Conservation (phyloP, 2,888 invertebrate species). For the Agriopis marginaria region DNA sequence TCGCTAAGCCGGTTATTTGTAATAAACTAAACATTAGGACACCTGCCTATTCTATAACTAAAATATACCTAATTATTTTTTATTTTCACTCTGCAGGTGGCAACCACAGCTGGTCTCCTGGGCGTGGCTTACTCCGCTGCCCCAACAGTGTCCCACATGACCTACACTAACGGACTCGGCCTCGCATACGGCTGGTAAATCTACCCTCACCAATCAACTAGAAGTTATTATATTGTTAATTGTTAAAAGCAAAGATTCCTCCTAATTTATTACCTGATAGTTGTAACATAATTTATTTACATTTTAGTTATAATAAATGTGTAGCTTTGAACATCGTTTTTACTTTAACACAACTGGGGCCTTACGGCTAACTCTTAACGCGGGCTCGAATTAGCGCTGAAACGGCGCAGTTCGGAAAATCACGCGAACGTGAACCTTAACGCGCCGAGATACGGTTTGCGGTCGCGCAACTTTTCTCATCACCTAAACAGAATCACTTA, state of each 20-base stretch:
- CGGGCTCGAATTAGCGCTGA: too few relatives aligned
- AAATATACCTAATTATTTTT: too few relatives aligned
- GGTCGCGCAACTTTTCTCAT: too few relatives aligned
- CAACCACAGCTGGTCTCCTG: constrained; percentile 80
- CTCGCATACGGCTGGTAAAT: constrained; percentile 84
- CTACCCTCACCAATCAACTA: neutral
- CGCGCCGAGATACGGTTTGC: too few relatives aligned
- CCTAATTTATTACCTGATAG: constrained; percentile 78
- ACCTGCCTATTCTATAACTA: too few relatives aligned
- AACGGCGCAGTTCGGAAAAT: too few relatives aligned
- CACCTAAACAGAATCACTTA: too few relatives aligned
- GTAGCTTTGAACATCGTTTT: constrained; percentile 23
- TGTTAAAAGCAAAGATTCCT: constrained; percentile 69
- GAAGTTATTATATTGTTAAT: constrained; percentile 16
- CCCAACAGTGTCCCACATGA: constrained; percentile 87
- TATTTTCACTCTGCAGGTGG: constrained; percentile 65
- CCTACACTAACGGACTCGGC: constrained; percentile 86
- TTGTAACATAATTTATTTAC: constrained; percentile 64
- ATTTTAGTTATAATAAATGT: constrained; percentile 38
- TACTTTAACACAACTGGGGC: neutral
- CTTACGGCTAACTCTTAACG: too few relatives aligned
- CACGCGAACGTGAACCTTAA: too few relatives aligned
- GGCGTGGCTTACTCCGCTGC: constrained; percentile 87
- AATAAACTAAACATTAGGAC: too few relatives aligned
- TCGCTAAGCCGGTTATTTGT: too few relatives aligned